phyloP scores from a whole-genome alignment of 2,888 invertebrate species.

The Aleiodes alternator region DNA sequence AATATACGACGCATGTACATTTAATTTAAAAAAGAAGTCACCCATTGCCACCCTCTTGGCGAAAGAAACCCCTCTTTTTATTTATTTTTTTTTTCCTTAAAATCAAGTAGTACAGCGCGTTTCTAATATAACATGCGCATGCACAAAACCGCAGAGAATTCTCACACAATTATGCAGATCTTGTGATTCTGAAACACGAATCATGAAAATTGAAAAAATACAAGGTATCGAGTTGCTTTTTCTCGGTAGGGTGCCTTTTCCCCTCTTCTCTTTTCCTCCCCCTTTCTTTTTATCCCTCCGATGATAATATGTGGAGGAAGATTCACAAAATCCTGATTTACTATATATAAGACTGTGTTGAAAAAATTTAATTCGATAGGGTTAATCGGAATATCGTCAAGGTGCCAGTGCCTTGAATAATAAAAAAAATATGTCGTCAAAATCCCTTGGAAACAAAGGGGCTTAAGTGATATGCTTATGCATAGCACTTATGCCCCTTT shows the following conservation, averaged over 20 bases:
- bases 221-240: slow-evolving; percentile 2
- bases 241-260: background rate
- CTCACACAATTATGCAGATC: background rate
- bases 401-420: too few species aligned
- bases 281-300: background rate
- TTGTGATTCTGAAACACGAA: background rate
- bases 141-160: slow-evolving; percentile 9
- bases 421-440: too few species aligned
- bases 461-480: too few species aligned
- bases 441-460: too few species aligned
- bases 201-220: slow-evolving; percentile 19
- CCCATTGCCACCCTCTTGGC: too few species aligned
- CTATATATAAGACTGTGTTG: too few species aligned
- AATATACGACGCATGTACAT: slow-evolving; percentile 40
- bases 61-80: background rate
- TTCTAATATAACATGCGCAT: background rate
- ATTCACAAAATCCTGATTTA: too few species aligned
- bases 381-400: too few species aligned
- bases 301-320: too few species aligned
- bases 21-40: slow-evolving; percentile 32
- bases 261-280: background rate
- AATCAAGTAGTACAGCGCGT: background rate
- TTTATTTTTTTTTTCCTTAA: background rate
- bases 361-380: too few species aligned
- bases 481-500: too few species aligned